Base-by-base conservation (phyloP, 64 coral and sea anemone species). In the Platygyra sinensis region DNA sequence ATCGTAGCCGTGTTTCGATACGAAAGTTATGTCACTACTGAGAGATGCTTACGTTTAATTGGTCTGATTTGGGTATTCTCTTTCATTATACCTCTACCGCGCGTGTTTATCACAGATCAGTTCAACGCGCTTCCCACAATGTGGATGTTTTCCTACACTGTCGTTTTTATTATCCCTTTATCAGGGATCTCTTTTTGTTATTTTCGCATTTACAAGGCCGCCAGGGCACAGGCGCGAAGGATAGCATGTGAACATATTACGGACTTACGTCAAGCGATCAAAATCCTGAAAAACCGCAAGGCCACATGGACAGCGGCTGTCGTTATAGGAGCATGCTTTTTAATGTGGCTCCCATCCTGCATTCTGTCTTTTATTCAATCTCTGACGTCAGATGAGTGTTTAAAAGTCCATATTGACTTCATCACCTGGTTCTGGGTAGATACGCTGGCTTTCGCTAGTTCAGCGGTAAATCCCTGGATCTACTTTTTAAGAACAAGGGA, bases 381-480 rank as follows among this genome's bases (percentile, higher is more conserved):
- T 13, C 14, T 81, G 9, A 52, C 67, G 25, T 59, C 62, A n/a
- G 42, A 90, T 31, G 28, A 73, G 12, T 90, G 88, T 73, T 24
- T 81, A 24, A 67, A 90, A 79, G 54, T 69, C 8, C 51, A 36
- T 28, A 32, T 81, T 2, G 65, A 69, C 65, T 72, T 30, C 24
- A 63, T 27, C 11, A n/a, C 1, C 15, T 89, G 87, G 87, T 89
- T 80, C 71, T 89, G 87, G 87, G 57, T 30, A 12, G 28, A 49
- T 12, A 49, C 38, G 17, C 42, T 76, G 36, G 75, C 75, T 17
- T 52, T 89, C 39, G 22, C 60, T 4, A 80, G 46, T 38, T 79
- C 74, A 15, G 63, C 87, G 2, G 32, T 89, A 19, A 89, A 89
- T 78, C 87, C 87, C 0, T 89, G 87, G 87, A 39, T 89, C 8